Base-by-base conservation (phyloP, 2,888 invertebrate species). In the Esperia sulphurella region DNA sequence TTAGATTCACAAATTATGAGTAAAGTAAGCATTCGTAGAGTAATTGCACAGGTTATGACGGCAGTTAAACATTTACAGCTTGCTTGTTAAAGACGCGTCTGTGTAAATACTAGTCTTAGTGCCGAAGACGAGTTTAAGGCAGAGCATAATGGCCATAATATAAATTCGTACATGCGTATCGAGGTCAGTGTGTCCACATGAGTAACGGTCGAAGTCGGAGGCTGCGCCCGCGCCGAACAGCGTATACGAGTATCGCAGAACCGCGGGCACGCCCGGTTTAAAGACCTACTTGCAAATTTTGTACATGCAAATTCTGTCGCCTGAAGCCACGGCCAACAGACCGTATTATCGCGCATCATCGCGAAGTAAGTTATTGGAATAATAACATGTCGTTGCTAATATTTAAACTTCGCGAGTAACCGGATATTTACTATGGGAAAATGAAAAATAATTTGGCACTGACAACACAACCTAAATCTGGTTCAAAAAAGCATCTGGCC, bases 171-270 rank as follows among this genome's bases (percentile, higher is more conserved):
- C 62, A 62, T 60, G 61, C 66, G 68, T 72, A 84, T 79, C 79
- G 80, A 62, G 83, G 87, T 84, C 77, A 87, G 79, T 82, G 56
- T 83, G 86, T 72, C 71, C 68, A 58, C 58, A 65, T 71, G 66
- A 75, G 64, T 84, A 85, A 83, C 83, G 83, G 86, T 79, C 73
- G 65, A 69, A 78, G 69, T 55, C 70, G 74, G 80, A 53, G 72
- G 56, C 61, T 53, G 70, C 59, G 60, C 59, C 57, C 53, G 14
- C 31, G 14, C 35, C 35, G 35, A 8, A 9, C n/a, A n/a, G 8
- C 10, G 33, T 30, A 8, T 8, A 8, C 30, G 30, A 8, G 30
- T 8, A 8, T 7, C 31, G 31, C 31, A 8, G 10, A 37, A 12
- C 13, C 6, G 38, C 28, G 21, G 49, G 44, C 50, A 21, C 48